These are phyloP conservation scores for Chrysopa pallens DNA, from an alignment of 1,140 invertebrate genomes.

Conservation along the genomic window DNA sequence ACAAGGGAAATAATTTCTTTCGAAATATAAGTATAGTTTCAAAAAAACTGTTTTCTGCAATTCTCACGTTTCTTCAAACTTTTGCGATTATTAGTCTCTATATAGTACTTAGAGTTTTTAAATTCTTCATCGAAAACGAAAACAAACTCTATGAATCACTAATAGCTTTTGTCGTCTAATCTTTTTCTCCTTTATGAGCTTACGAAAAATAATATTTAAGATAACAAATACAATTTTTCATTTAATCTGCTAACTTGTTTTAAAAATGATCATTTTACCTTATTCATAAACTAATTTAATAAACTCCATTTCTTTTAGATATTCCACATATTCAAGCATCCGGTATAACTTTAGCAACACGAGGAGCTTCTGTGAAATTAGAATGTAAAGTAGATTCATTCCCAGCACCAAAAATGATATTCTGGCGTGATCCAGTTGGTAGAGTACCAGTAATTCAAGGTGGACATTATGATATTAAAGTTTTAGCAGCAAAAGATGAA, in stretches of 20 bases:
- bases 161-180: no score
- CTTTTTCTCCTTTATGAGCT: neutral
- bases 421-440: slow-evolving; percentile 54
- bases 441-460: slow-evolving; percentile 52
- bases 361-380: slow-evolving; percentile 50
- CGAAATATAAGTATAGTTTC: no score
- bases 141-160: no score
- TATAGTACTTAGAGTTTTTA: no score
- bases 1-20: no score
- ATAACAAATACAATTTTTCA: slow-evolving; percentile 1
- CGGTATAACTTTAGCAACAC: slow-evolving; percentile 49
- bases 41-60: no score
- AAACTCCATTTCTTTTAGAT: slow-evolving; percentile 26
- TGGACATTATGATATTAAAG: slow-evolving; percentile 47
- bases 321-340: slow-evolving; percentile 52
- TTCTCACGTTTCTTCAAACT: no score
- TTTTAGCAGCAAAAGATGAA: slow-evolving; percentile 31
- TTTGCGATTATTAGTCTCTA: no score
- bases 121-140: no score
- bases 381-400: slow-evolving; percentile 58
- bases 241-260: slow-evolving; percentile 2
- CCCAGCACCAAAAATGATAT: slow-evolving; percentile 58
- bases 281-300: neutral
- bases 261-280: neutral
- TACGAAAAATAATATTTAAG: slow-evolving; percentile 2